Conservation (phyloP, 2,797 vertebrate genomes). For the Cichlasoma orientale region DNA sequence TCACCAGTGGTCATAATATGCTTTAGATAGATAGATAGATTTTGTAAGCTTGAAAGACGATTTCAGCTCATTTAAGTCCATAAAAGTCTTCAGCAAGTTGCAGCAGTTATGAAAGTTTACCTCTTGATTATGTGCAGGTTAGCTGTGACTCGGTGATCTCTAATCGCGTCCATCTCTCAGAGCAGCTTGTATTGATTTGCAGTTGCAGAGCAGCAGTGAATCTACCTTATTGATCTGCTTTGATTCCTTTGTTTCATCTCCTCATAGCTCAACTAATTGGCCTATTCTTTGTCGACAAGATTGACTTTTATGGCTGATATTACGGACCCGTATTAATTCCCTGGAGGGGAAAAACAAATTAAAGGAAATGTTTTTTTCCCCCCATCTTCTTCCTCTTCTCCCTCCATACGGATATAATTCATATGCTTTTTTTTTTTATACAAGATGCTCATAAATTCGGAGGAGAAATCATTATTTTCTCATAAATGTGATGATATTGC, state of each 20-base stretch:
- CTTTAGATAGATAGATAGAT: not conserved
- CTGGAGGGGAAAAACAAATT: conserved; percentile 76
- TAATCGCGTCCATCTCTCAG: conserved; percentile 40
- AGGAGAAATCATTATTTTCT: conserved; percentile 84
- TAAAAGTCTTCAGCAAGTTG: not conserved
- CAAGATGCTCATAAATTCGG: conserved; percentile 77
- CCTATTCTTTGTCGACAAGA: conserved; percentile 70
- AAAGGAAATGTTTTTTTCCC: conserved; percentile 59
- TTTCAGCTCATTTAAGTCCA: not conserved
- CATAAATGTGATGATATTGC: conserved; percentile 83
- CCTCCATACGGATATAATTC: conserved; percentile 67
- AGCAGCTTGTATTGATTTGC: conserved; percentile 57
- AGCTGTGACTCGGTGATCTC: conserved; percentile 42
- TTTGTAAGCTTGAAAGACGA: not conserved
- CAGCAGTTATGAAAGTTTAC: conserved; percentile 41
- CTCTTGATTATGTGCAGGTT: conserved; percentile 57
- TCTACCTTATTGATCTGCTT: conserved; percentile 75
- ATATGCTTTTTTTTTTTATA: conserved; percentile 39
- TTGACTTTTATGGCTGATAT: conserved; percentile 78
- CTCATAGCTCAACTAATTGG: conserved; percentile 74
- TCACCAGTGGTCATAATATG: too few relatives aligned
- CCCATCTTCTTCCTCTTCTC: conserved; percentile 32
- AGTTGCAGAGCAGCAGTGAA: conserved; percentile 48
- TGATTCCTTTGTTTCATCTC: conserved; percentile 76
- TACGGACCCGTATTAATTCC: conserved; percentile 74